Conservation (phyloP, 2,888 invertebrate genomes). For the Cheilosia grossa region DNA sequence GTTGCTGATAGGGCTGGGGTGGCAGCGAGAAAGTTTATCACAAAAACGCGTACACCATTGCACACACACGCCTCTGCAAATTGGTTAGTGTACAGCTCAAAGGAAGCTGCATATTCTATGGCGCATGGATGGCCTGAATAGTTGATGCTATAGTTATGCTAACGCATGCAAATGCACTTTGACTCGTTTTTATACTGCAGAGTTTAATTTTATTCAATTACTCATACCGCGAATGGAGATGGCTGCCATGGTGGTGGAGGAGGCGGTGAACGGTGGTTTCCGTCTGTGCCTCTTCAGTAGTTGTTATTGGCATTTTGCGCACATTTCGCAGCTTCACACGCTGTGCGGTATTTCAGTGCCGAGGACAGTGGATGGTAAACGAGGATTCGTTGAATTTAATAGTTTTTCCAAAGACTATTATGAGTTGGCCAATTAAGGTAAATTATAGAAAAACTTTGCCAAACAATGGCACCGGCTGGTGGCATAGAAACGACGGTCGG, state of each 20-base stretch:
- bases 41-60: conserved; percentile 47
- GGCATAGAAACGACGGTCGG: not conserved
- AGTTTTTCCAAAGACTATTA: not conserved
- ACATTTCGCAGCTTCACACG: conserved; percentile 48
- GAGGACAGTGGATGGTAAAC: conserved; percentile 25
- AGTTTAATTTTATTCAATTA: conserved; percentile 74
- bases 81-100: conserved; percentile 40
- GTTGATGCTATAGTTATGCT: conserved; percentile 67
- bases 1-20: not conserved
- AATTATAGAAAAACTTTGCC: not conserved
- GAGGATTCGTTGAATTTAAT: not conserved
- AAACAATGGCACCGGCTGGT: not conserved
- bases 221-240: conserved; percentile 43
- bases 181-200: conserved; percentile 66
- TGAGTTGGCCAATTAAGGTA: not conserved
- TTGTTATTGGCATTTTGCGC: conserved; percentile 58
- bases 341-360: not conserved
- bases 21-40: conserved; percentile 56
- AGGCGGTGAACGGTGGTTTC: conserved; percentile 11
- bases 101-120: conserved; percentile 58
- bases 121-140: conserved; percentile 59
- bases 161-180: conserved; percentile 75
- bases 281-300: conserved; percentile 59
- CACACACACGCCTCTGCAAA: conserved; percentile 18
- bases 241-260: not conserved